These are phyloP conservation scores for Hyphantria cunea DNA, from an alignment of 1,140 invertebrate genomes.

Conservation along the genomic window DNA sequence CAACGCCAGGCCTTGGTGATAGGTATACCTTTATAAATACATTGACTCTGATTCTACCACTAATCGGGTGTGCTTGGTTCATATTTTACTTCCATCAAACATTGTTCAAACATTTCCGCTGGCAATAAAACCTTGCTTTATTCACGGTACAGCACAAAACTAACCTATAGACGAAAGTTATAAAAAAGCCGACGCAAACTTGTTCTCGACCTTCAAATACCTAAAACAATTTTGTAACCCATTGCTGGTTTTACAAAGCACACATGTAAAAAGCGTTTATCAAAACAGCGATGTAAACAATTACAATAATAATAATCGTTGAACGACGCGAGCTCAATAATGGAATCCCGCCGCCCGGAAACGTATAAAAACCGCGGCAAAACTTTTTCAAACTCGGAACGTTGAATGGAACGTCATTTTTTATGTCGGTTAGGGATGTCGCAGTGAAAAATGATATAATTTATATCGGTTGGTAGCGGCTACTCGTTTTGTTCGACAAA, in stretches of 20 bases:
- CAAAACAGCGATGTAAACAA: slow-evolving; percentile 4
- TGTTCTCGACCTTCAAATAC: slow-evolving; percentile 14
- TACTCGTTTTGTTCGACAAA: slow-evolving; percentile 80
- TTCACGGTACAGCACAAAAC: slow-evolving; percentile 39
- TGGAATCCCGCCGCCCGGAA: slow-evolving; percentile 77
- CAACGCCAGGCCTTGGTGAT: no score
- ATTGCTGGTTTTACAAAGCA: slow-evolving; percentile 10
- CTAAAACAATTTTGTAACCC: slow-evolving; percentile 7
- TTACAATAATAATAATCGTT: slow-evolving; percentile 21
- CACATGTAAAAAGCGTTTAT: neutral
- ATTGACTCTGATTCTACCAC: no score
- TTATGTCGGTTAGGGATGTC: slow-evolving; percentile 79
- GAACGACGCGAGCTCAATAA: slow-evolving; percentile 50
- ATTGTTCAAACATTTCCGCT: no score
- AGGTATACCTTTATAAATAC: no score
- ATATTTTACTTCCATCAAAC: no score
- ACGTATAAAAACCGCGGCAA: slow-evolving; percentile 79
- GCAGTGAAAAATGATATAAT: slow-evolving; percentile 81
- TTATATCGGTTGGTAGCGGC: slow-evolving; percentile 77
- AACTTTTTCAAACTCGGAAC: slow-evolving; percentile 77
- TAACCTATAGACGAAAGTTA: slow-evolving; percentile 36
- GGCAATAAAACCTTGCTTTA: slow-evolving; percentile 24
- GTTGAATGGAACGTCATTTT: slow-evolving; percentile 78
- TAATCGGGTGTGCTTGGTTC: no score
- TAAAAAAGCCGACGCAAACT: slow-evolving; percentile 44